Evolutionary conservation across 2,797 vertebrate genomes (phyloP).

Genomic region (Catamblyrhynchus diadema): DNA sequence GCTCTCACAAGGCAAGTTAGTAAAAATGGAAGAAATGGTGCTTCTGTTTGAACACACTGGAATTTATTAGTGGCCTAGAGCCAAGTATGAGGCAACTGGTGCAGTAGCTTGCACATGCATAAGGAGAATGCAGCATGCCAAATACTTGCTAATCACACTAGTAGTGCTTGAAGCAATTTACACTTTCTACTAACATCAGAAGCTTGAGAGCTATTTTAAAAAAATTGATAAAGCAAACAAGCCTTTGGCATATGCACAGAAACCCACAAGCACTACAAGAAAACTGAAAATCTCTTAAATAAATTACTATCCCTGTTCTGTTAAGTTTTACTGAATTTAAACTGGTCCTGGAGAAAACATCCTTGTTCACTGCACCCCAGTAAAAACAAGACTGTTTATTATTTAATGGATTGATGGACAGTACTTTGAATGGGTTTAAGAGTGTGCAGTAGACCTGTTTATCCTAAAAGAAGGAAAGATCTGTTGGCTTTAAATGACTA

Average conservation of each 20-base stretch:
- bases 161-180: background rate
- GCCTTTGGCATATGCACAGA: background rate
- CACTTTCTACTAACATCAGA: background rate
- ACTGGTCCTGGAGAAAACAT: background rate
- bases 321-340: slow-evolving; percentile 3
- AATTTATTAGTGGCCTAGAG: background rate
- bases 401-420: background rate
- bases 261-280: background rate
- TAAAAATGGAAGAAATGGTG: background rate
- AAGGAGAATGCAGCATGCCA: background rate
- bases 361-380: background rate
- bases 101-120: background rate
- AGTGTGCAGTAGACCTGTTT: background rate
- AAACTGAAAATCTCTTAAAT: background rate
- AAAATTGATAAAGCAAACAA: background rate
- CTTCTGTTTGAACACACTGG: background rate
- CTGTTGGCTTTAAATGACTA: slow-evolving; percentile 11
- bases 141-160: background rate
- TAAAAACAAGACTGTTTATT: background rate
- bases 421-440: slow-evolving; percentile 7
- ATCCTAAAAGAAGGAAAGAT: background rate
- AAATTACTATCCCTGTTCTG: background rate
- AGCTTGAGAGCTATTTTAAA: background rate
- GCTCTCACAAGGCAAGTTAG: background rate
- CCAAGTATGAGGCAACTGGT: background rate